phyloP scores from a whole-genome alignment of 2,888 invertebrate species.

The Hedya salicella region DNA sequence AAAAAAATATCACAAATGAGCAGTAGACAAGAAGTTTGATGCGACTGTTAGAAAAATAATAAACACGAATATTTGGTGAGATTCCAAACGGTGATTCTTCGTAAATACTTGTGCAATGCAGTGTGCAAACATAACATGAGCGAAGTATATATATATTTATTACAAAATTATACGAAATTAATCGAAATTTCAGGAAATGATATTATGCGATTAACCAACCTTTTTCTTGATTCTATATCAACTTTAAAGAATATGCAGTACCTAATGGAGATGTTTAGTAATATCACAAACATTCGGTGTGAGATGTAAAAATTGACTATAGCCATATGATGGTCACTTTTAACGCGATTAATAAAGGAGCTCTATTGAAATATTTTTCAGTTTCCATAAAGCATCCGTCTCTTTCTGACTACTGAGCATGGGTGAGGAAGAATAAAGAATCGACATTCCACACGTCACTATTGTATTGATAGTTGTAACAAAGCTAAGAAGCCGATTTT shows the following conservation, averaged over 20 bases:
- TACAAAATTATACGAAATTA: neutral
- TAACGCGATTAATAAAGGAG: neutral
- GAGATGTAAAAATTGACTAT: neutral
- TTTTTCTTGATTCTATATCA: neutral
- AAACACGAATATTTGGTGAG: conserved; percentile 1
- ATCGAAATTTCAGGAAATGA: neutral
- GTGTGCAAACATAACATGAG: conserved; percentile 1
- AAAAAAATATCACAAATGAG: no score
- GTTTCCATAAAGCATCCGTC: no score
- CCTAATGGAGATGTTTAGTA: neutral
- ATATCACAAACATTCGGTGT: neutral
- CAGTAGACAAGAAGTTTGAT: conserved; percentile 12
- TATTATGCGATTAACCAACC: neutral
- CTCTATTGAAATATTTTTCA: no score
- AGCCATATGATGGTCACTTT: neutral
- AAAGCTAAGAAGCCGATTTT: no score
- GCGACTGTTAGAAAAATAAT: neutral
- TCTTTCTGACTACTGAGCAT: no score
- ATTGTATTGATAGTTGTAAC: no score
- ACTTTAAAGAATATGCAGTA: neutral
- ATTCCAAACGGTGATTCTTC: conserved; percentile 19
- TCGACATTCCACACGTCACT: no score
- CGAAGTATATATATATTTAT: neutral
- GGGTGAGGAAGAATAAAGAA: no score
- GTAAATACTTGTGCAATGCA: conserved; percentile 17